Conservation (phyloP, 2,888 invertebrate genomes). For the Hoplodrina blanda region DNA sequence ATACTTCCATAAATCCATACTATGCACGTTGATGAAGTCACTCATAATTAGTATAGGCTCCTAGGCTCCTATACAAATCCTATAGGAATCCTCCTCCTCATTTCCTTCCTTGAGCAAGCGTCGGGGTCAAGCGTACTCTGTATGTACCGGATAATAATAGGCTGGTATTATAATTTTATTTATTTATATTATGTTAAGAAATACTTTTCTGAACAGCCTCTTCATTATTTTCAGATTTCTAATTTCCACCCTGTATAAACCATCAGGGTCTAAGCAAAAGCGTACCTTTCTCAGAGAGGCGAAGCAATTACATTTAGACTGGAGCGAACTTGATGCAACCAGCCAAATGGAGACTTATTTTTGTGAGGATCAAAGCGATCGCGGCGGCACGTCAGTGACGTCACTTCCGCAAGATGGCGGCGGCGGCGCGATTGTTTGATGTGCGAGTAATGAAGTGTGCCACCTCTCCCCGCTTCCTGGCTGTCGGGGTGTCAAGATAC, state of each 20-base stretch:
- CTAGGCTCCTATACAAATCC: no score
- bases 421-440: constrained; percentile 88
- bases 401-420: constrained; percentile 90
- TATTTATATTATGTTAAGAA: neutral
- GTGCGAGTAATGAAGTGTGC: constrained; percentile 90
- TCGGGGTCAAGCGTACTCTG: no score
- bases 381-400: constrained; percentile 82
- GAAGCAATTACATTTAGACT: constrained; percentile 79
- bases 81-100: no score
- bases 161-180: no score
- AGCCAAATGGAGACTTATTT: constrained; percentile 80
- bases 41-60: no score
- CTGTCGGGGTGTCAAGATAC: constrained; percentile 88
- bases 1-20: no score
- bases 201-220: neutral
- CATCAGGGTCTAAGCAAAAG: constrained; percentile 29
- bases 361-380: constrained; percentile 88
- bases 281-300: constrained; percentile 48
- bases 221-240: neutral
- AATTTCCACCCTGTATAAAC: constrained; percentile 6
- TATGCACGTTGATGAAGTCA: no score
- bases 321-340: constrained; percentile 68
- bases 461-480: constrained; percentile 86
- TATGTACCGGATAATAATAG: no score
- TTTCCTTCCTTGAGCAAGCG: no score